Base-by-base conservation (phyloP, 2,888 invertebrate genomes). In the Plebejus anna region DNA sequence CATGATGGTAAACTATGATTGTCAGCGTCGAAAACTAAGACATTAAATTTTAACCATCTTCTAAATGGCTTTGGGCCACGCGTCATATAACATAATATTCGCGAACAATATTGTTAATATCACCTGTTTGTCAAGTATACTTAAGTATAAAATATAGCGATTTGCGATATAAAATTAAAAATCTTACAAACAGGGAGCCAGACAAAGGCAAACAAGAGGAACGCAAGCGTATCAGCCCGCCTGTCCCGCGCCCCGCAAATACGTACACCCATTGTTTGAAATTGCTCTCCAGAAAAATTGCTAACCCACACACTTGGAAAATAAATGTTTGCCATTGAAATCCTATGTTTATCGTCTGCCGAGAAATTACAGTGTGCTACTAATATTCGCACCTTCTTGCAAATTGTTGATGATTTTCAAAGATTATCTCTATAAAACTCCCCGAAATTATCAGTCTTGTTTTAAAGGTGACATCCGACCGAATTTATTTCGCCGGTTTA, bases 221-320 rank as follows among this genome's bases (percentile, higher is more conserved):
- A 86, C 85, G 84, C 83, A 84, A 81, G 84, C 83, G 88, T 91
- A 91, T 91, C 85, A 88, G 87, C 55, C 55, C 55, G 13, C 55
- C 55, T 16, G 55, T 55, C 55, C 55, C 55, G 11, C 55, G 86
- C 85, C 85, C 88, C 85, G 81, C 83, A 83, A 82, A 83, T 82
- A 88, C 85, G 83, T 86, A 87, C 88, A 90, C 88, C 86, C 90
- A 90, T 90, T 90, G 89, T 90, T 89, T 88, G 85, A 82, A 84
- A 87, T 73, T 86, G 87, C 83, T 83, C 82, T 83, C 81, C 81
- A 89, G 89, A 90, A 89, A 88, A 88, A 90, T 89, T 87, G 86
- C 84, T 83, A 82, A 81, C 84, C 82, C 77, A 75, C 77, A 80
- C 66, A 66, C 66, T 66, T 66, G 66, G 66, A 66, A 66, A 36